Conservation (phyloP, 2,113 vertebrate genomes). For the Furnarius figulus region DNA sequence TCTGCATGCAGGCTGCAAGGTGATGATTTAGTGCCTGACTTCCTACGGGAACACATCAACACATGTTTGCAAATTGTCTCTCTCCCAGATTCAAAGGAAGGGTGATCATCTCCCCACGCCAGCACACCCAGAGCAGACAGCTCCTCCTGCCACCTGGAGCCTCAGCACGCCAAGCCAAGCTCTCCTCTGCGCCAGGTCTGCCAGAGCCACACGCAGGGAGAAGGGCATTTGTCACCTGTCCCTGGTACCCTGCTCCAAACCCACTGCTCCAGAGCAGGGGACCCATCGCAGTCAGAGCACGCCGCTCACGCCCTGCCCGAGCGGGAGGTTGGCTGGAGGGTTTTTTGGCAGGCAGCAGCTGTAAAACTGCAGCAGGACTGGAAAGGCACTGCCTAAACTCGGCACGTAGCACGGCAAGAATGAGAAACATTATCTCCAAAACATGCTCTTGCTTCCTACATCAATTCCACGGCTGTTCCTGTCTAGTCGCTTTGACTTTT, state of each 20-base stretch:
- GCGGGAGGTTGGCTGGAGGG: fast-evolving
- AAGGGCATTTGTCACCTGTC: not conserved
- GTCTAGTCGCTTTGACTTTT: slow-evolving; percentile 57
- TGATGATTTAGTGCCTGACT: slow-evolving; percentile 60
- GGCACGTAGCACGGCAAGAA: not conserved
- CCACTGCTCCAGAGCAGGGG: not conserved
- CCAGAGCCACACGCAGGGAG: fast-evolving
- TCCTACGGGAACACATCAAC: slow-evolving; percentile 20
- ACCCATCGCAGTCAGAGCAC: not conserved
- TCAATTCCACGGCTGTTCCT: slow-evolving; percentile 43
- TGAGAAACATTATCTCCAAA: slow-evolving; percentile 54
- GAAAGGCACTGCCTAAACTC: not conserved
- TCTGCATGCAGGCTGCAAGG: slow-evolving; percentile 59
- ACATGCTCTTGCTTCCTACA: slow-evolving; percentile 47
- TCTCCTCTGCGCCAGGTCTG: fast-evolving
- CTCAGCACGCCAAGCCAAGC: not conserved
- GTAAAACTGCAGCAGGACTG: not conserved
- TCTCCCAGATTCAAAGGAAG: not conserved
- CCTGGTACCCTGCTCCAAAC: fast-evolving
- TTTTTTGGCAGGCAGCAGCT: not conserved
- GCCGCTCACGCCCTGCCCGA: not conserved
- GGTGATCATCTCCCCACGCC: not conserved
- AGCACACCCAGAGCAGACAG: not conserved
- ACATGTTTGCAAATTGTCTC: slow-evolving; percentile 52
- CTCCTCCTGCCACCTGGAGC: not conserved